A percentile compares a stretch with the other conserved stretches of the same genome.
These are phyloP conservation scores for Ammodramus savannarum DNA, from an alignment of 2,113 vertebrate species.

Conservation along the genomic window DNA sequence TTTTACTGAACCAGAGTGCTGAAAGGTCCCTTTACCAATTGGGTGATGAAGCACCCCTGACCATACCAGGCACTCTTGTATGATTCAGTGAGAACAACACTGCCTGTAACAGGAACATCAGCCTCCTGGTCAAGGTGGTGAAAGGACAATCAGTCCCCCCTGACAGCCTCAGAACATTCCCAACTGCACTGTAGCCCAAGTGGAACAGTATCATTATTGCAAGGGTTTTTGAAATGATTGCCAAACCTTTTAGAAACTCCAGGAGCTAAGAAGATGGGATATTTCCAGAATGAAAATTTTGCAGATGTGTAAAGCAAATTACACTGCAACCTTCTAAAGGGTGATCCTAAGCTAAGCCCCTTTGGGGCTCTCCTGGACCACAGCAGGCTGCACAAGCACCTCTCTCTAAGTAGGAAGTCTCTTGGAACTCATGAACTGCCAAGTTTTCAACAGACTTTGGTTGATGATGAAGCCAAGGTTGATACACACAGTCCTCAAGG, in stretches of 20 bases:
- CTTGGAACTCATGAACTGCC: background rate
- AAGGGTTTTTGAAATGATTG: background rate
- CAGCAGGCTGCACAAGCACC: background rate
- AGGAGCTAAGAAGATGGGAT: background rate
- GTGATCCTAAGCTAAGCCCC: background rate
- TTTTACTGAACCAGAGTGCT: rapidly evolving
- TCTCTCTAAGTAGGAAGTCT: background rate
- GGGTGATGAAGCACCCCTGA: background rate
- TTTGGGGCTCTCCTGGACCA: background rate
- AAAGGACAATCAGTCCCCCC: background rate
- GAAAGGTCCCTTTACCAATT: background rate
- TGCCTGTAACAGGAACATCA: background rate
- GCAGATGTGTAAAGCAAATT: background rate
- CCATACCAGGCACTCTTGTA: background rate
- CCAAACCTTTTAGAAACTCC: rapidly evolving
- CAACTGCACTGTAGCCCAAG: background rate
- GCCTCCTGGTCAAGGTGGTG: rapidly evolving
- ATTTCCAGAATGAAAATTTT: background rate
- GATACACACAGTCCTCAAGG: background rate
- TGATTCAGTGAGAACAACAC: background rate
- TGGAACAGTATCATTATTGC: background rate
- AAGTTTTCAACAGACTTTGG: background rate
- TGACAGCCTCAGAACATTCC: background rate
- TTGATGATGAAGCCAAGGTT: background rate
- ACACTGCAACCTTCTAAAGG: background rate